Base-by-base conservation (phyloP, 2,113 vertebrate species). In the Colaptes auratus region DNA sequence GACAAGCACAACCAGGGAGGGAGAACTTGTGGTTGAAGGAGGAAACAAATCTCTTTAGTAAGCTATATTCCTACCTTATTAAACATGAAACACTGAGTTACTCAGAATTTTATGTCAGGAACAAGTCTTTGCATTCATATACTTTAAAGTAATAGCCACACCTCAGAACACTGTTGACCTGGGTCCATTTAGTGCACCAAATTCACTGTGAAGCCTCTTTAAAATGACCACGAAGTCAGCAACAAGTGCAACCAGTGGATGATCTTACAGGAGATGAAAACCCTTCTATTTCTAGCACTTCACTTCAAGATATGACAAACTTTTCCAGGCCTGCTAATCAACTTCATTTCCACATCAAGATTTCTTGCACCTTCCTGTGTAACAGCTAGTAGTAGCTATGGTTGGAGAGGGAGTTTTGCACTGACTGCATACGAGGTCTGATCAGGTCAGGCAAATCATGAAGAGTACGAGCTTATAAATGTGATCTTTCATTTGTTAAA, bases 1-100 rank as follows among this genome's bases (percentile, higher is more conserved):
- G 55, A 70, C 61, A 81, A 92, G 53, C 58, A 42, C 69, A 75
- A 33, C 5, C 55, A 79, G 64, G 25, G 30, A 82, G 48, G 35
- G 25, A 83, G 52, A 89, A 73, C 28, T 70, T 86, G 60, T 16
- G 2, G 9, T 52, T 46, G 66, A 76, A 42, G 60, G 53, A 93
- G 42, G 33, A 85, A 96, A 69, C 15, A 91, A 91, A 84, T 73
- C 48, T 72, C 15, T 90, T 86, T n/a, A 65, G 25, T 44, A 80
- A 35, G 65, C 7, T 35, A 69, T 61, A 88, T 60, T 86, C 28
- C 53, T 75, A 71, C 71, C 39, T 71, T 88, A 79, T 24, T 71
- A 67, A 60, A 58, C 7, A 33, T 58, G 31, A 89, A 86, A 64
- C 42, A 88, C 15, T 23, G 46, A 91, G 46, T 7, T 75, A 69